Base-by-base conservation (phyloP, 37 sponge, comb jelly and placozoan species). In the Cliona cf. orientalis region DNA sequence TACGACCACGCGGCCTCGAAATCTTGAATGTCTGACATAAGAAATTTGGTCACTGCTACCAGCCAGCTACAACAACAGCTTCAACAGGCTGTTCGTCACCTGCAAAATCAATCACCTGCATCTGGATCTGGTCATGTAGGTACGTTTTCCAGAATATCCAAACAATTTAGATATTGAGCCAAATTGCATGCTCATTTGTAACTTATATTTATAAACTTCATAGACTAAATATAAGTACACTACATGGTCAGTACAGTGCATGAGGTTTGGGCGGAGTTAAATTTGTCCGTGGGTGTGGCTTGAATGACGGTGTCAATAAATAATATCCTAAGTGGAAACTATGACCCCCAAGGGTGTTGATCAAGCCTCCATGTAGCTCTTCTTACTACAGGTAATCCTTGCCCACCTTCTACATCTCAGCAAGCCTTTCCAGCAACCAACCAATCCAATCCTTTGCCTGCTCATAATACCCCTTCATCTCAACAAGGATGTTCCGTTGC, bases 361-460 rank as follows among this genome's bases (percentile, higher is more conserved):
- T n/a, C n/a, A n/a, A n/a, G n/a, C n/a, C n/a, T n/a, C n/a, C n/a
- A n/a, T n/a, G n/a, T n/a, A n/a, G n/a, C n/a, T n/a, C n/a, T n/a
- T n/a, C n/a, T n/a, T n/a, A n/a, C n/a, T n/a, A n/a, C n/a, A n/a
- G n/a, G n/a, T n/a, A n/a, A n/a, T n/a, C n/a, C n/a, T n/a, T n/a
- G n/a, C n/a, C n/a, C n/a, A n/a, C n/a, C n/a, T n/a, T n/a, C n/a
- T n/a, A n/a, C 55, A 49, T 11, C 17, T 11, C 55, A 49, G 55
- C 17, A 11, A n/a, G 17, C 28, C 7, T n/a, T 61, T n/a, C 5
- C 28, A 6, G 17, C 28, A 61, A 22, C 63, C n/a, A 28, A 22
- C 63, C 22, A 26, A 61, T 49, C 53, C 53, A 61, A 61, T 12
- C 63, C 63, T 61, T 22, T 61, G 63, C 63, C 7, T n/a, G 63